These are phyloP conservation scores for Rhopalosiphum nymphaeae DNA, from an alignment of 2,888 invertebrate genomes.

Conservation along the genomic window DNA sequence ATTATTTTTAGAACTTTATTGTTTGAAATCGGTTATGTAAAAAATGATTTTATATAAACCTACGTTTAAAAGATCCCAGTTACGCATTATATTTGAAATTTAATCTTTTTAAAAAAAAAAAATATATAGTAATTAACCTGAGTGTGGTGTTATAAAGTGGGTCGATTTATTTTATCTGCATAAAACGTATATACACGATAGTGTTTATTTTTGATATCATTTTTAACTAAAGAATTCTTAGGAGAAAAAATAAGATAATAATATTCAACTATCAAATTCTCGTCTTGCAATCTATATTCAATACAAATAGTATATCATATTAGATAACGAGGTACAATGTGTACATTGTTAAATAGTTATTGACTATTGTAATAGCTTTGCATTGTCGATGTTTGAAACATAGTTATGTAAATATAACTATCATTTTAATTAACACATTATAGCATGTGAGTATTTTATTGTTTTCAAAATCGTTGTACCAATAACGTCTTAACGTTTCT, in stretches of 20 bases:
- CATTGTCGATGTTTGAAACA: neutral
- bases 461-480: constrained; percentile 6
- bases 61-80: neutral
- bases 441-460: neutral
- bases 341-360: neutral
- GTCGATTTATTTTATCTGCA: neutral
- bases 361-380: neutral
- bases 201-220: neutral
- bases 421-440: constrained; percentile 10
- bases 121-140: neutral
- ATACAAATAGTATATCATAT: neutral
- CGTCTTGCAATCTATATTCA: neutral
- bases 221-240: neutral
- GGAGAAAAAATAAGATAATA: neutral
- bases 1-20: neutral
- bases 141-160: neutral
- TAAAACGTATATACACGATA: neutral
- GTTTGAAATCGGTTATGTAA: neutral
- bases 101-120: neutral
- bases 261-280: neutral
- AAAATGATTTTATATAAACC: neutral
- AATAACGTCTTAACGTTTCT: neutral
- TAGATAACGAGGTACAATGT: neutral
- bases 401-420: neutral
- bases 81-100: neutral